Percentiles rank a stretch among this genome's conserved stretches.
Evolutionary conservation across 2,888 invertebrate genomes (phyloP).

Genomic region (Tinea trinotella): DNA sequence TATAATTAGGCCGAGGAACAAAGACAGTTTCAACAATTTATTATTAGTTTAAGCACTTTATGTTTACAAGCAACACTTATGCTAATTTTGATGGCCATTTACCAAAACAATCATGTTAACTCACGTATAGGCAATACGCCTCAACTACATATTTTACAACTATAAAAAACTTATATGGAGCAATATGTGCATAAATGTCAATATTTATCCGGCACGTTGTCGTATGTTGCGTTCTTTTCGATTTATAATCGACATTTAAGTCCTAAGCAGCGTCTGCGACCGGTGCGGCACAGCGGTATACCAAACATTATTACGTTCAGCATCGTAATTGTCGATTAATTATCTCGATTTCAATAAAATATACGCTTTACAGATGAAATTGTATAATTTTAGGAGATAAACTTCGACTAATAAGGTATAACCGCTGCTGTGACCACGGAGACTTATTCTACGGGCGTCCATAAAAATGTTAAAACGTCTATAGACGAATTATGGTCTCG

Average conservation of each 20-base stretch:
- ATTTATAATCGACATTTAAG: constrained; percentile 53
- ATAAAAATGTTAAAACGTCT: constrained; percentile 46
- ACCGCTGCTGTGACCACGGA: constrained; percentile 42
- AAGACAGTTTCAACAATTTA: constrained; percentile 7
- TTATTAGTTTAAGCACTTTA: constrained; percentile 14
- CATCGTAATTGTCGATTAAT: constrained; percentile 70
- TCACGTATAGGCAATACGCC: constrained; percentile 32
- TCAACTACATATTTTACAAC: constrained; percentile 67
- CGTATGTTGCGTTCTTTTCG: constrained; percentile 36
- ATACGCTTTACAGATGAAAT: constrained; percentile 60
- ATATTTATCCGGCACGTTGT: constrained; percentile 48
- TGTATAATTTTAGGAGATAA: constrained; percentile 61
- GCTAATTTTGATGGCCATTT: constrained; percentile 62
- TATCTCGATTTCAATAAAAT: constrained; percentile 67
- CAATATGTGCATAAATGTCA: constrained; percentile 71
- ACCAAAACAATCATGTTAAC: constrained; percentile 50
- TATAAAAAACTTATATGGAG: constrained; percentile 70
- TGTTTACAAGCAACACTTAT: constrained; percentile 41
- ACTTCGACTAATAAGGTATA: constrained; percentile 58
- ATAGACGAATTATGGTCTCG: constrained; percentile 42
- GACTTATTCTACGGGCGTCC: constrained; percentile 39
- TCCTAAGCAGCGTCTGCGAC: constrained; percentile 43
- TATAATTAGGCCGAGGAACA: background rate
- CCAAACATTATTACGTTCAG: constrained; percentile 56
- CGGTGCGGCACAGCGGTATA: constrained; percentile 56